Base-by-base conservation (phyloP, 2,888 invertebrate species). In the Mythimna impura region DNA sequence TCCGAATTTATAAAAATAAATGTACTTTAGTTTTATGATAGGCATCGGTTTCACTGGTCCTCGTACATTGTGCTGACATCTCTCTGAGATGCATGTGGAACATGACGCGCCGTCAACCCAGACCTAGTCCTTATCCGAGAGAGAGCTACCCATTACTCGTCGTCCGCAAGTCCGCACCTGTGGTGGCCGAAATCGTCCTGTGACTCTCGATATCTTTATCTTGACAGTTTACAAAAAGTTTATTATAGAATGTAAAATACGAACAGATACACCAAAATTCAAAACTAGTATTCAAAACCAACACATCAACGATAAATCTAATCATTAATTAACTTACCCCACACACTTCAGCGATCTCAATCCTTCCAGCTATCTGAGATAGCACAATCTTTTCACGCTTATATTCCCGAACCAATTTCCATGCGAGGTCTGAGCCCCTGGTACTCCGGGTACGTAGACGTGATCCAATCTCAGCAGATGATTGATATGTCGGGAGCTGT, bases 401-500 rank as follows among this genome's bases (percentile, higher is more conserved):
- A 66, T 65, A 68, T 85, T 73, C 82, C 73, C 80, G 64, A 78
- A 74, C 58, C 80, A 80, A 85, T 86, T 78, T 86, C 77, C 83
- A 84, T 84, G 73, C 68, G 80, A 81, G 80, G 60, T 81, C 80
- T 73, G 80, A 71, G 72, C 76, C 77, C 73, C 66, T 82, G 79
- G 83, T 78, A 83, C 76, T 73, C 66, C 80, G 81, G 14, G 83
- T 78, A 82, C 80, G 71, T 81, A 83, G 86, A 91, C 91, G 91
- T 92, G 92, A 92, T 91, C 89, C 92, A 92, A 92, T 92, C 91
- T 89, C 89, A 71, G 83, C 75, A 80, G 82, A 88, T 93, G 93
- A 93, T 92, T 91, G 93, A 93, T 93, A 91, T 82, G 89, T 88
- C 85, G 86, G 81, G 86, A 78, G 76, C 84, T 78, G 83, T 67